phyloP scores from a whole-genome alignment of 2,888 invertebrate species.

The Drosophila planitibia region DNA sequence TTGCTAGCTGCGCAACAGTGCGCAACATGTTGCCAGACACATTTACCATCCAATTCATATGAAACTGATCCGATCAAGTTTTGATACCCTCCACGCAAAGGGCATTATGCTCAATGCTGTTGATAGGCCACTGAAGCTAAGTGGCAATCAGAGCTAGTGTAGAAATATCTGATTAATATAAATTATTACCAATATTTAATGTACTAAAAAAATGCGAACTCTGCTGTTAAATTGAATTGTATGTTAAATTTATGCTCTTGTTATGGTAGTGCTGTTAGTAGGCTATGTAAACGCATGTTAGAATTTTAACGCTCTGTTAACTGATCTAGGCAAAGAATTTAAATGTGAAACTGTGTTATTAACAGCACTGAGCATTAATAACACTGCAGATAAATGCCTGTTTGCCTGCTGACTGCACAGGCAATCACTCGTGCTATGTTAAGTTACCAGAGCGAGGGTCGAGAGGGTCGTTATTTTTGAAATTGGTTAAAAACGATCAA shows the following conservation, averaged over 20 bases:
- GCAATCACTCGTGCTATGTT: not conserved
- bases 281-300: not conserved
- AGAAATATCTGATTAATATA: not conserved
- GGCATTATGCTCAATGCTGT: not conserved
- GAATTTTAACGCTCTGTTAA: not conserved
- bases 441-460: not conserved
- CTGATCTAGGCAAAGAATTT: not conserved
- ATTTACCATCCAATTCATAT: slow-evolving; percentile 32
- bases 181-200: not conserved
- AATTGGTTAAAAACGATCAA: not conserved
- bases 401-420: not conserved
- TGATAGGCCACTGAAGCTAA: too few species aligned
- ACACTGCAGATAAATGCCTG: too few species aligned
- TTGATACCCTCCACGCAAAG: slow-evolving; percentile 4
- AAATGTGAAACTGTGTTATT: not conserved
- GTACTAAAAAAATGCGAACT: not conserved
- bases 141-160: not conserved
- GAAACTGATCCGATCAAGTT: slow-evolving; percentile 34
- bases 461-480: not conserved
- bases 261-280: not conserved
- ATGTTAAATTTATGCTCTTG: not conserved
- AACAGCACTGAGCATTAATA: not conserved
- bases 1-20: slow-evolving; percentile 14
- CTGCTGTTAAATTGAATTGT: not conserved
- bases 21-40: slow-evolving; percentile 47